Evolutionary conservation across 2,113 vertebrate genomes (phyloP).

Genomic region (Panurus biarmicus): DNA sequence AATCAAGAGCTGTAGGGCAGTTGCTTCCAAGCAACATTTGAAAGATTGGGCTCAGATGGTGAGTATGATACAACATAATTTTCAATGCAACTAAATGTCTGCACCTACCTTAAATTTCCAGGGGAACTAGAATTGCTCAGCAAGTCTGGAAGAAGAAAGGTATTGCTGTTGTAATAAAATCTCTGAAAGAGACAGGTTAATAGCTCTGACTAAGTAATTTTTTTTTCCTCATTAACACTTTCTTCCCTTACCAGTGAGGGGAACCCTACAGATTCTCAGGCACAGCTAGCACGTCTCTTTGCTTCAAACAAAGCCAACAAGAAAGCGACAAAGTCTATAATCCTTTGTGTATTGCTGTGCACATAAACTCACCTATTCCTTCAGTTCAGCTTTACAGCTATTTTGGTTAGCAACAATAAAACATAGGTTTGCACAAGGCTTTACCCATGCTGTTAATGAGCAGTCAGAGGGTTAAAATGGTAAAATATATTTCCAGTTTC

Average conservation of each 20-base stretch:
- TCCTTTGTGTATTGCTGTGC: neutral
- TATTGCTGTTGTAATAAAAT: neutral
- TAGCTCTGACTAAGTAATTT: neutral
- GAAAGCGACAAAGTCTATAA: neutral
- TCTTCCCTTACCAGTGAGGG: neutral
- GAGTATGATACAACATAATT: neutral
- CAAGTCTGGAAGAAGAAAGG: neutral
- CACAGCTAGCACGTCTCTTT: neutral
- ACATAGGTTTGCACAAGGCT: neutral
- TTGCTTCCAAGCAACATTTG: neutral
- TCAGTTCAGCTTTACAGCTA: neutral
- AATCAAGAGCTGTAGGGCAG: neutral
- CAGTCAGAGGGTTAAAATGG: neutral
- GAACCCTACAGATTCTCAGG: neutral
- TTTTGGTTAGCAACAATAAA: neutral
- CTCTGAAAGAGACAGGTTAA: neutral
- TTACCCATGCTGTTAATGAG: neutral
- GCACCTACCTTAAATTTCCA: neutral
- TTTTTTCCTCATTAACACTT: neutral
- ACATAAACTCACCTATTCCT: neutral
- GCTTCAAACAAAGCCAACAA: neutral
- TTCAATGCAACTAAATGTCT: neutral
- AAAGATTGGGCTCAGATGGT: neutral
- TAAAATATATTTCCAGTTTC: neutral
- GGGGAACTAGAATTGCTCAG: neutral